A percentile compares a stretch with the other conserved stretches of the same genome.
Evolutionary conservation across 2,888 invertebrate genomes (phyloP).

Genomic region (Pristionchus arcanus): DNA sequence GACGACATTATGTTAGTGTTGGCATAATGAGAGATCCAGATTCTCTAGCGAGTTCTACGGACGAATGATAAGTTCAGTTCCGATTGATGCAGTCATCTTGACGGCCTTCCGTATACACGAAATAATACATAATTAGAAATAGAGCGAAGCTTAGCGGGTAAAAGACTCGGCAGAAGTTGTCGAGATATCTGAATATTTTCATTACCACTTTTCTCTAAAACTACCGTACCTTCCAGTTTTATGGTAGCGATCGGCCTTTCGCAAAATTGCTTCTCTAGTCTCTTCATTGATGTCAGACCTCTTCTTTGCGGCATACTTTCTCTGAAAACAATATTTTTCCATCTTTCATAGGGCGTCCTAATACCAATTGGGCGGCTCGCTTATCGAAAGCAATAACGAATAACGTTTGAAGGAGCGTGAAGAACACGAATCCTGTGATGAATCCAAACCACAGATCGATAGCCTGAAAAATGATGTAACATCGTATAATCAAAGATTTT

Average conservation of each 20-base stretch:
- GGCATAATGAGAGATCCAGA: neutral
- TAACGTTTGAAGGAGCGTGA: conserved; percentile 78
- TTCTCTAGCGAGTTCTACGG: neutral
- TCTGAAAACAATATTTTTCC: conserved; percentile 59
- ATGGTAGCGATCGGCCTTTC: conserved; percentile 76
- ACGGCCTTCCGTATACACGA: conserved; percentile 78
- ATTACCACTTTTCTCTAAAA: neutral
- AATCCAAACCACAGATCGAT: conserved; percentile 79
- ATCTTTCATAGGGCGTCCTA: neutral
- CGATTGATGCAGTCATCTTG: conserved; percentile 71
- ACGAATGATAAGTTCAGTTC: conserved; percentile 10
- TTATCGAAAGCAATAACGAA: conserved; percentile 79
- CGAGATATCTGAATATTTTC: conserved; percentile 67
- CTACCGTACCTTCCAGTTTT: conserved; percentile 70
- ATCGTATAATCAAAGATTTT: neutral
- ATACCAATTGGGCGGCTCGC: conserved; percentile 75
- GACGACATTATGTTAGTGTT: neutral
- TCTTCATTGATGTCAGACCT: conserved; percentile 76
- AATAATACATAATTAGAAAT: conserved; percentile 78
- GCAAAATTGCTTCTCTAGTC: conserved; percentile 70
- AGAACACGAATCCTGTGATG: conserved; percentile 79
- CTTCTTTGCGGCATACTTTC: conserved; percentile 76
- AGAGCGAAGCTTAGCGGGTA: conserved; percentile 77
- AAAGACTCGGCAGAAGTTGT: conserved; percentile 77
- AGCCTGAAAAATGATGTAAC: conserved; percentile 67